Base-by-base conservation (phyloP, 1,140 invertebrate genomes). In the Drosophila malerkotliana region DNA sequence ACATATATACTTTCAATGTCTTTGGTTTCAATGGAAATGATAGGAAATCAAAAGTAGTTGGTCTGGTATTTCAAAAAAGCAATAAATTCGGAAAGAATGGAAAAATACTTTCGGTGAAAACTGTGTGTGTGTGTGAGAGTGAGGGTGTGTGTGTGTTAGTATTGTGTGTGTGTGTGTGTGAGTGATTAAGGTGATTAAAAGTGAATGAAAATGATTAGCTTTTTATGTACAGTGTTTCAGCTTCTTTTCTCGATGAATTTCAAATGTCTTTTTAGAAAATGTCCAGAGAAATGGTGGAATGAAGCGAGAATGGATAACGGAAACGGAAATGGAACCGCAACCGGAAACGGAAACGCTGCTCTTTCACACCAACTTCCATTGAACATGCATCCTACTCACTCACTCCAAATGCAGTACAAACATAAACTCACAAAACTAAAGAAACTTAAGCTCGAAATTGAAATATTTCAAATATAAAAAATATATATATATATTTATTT, bases 181-280 rank as follows among this genome's bases (percentile, higher is more conserved):
- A 18, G 67, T 69, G 67, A 32, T 69, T 5, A 32, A 71, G 44
- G 67, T 71, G 67, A 56, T 57, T 12, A 37, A 37, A 37, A 32
- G 68, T 73, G 69, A 73, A 62, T 73, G 71, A 73, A 26, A 63
- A 54, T 73, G 45, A 37, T 58, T 48, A 62, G 52, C 61, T 66
- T 64, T 56, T 74, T 72, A 64, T 58, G 67, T 71, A 71, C 67
- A 71, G 66, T 71, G 67, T 71, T 71, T 71, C 62, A 48, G 64
- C 51, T 69, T 57, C 44, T 14, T 39, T 34, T 34, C 24, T 41
- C 21, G 2, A 37, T 60, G 47, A 52, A 18, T 34, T 34, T 59
- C 3, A 37, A 59, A 52, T 52, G 60, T 28, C 1, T 26, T 15
- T 15, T 44, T 37, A 21, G 9, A n/a, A 57, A 8, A 69, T 71